These are phyloP conservation scores for Motacilla alba DNA, from an alignment of 2,113 vertebrate genomes.

Conservation along the genomic window DNA sequence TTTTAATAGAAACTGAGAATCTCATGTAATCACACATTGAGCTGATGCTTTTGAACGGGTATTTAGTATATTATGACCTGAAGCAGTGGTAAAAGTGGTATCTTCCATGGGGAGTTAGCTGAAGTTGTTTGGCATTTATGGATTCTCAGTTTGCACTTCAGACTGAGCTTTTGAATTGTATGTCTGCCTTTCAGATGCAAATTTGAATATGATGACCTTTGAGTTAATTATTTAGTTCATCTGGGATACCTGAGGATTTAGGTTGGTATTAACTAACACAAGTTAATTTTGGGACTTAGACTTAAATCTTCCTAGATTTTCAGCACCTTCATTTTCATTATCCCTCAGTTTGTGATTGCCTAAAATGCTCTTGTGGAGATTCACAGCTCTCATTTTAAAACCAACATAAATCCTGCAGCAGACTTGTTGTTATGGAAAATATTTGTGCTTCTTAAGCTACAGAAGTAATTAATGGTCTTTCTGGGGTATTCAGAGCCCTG, in stretches of 20 bases:
- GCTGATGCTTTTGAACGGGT: not conserved
- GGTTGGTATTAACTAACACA: not conserved
- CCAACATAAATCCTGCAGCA: not conserved
- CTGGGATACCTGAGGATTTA: not conserved
- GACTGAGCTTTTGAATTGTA: not conserved
- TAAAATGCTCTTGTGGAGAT: not conserved
- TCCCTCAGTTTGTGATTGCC: not conserved
- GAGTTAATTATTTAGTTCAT: not conserved
- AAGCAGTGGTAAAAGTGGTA: not conserved
- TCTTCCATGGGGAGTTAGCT: not conserved
- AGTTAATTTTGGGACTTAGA: not conserved
- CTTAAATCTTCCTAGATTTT: not conserved
- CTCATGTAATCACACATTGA: not conserved
- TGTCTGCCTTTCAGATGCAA: not conserved
- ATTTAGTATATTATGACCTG: not conserved
- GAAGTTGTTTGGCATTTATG: not conserved
- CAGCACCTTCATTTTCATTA: not conserved
- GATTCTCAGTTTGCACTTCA: not conserved
- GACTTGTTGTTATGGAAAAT: not conserved
- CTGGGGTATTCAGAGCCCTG: accelerated
- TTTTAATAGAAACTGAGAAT: not conserved
- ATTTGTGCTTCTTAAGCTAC: not conserved
- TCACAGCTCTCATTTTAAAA: not conserved
- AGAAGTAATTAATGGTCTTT: not conserved
- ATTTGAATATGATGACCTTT: not conserved